Evolutionary conservation across 1,140 invertebrate species (phyloP).

Genomic region (Trinorchestia longiramus): DNA sequence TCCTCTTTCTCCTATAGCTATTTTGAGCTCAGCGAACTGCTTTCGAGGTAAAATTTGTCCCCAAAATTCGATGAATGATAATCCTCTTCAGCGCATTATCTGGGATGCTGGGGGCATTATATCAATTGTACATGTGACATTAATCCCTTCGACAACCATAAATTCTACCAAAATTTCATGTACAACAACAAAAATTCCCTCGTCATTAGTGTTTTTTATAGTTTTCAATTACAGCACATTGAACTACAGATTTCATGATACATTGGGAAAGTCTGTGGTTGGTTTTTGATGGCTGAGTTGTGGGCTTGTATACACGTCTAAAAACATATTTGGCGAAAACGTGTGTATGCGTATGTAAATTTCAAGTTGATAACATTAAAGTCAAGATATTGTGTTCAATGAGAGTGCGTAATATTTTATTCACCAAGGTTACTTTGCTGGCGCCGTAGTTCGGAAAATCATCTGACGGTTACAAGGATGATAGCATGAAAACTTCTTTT

Average conservation of each 20-base stretch:
- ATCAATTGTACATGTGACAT: background rate
- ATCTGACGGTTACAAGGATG: background rate
- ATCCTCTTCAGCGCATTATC: background rate
- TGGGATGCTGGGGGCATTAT: background rate
- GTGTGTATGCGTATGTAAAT: too few relatives aligned
- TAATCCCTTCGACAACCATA: too few relatives aligned
- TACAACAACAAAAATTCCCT: too few relatives aligned
- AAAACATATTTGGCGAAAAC: too few relatives aligned
- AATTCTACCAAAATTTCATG: too few relatives aligned
- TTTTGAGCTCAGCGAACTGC: background rate
- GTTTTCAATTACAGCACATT: too few relatives aligned
- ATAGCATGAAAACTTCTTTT: background rate
- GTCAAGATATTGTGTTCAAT: background rate
- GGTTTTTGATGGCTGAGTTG: too few relatives aligned
- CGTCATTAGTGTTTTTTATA: too few relatives aligned
- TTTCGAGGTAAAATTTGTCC: background rate
- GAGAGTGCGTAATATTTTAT: background rate
- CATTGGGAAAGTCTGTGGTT: too few relatives aligned
- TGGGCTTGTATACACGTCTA: too few relatives aligned
- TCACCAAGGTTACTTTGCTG: background rate
- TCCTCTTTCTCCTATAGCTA: background rate
- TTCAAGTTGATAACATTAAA: background rate
- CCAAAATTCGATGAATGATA: background rate
- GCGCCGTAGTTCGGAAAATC: background rate
- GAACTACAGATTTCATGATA: too few relatives aligned